phyloP scores from a whole-genome alignment of 2,113 vertebrate species.

The Leucoraja erinaceus region DNA sequence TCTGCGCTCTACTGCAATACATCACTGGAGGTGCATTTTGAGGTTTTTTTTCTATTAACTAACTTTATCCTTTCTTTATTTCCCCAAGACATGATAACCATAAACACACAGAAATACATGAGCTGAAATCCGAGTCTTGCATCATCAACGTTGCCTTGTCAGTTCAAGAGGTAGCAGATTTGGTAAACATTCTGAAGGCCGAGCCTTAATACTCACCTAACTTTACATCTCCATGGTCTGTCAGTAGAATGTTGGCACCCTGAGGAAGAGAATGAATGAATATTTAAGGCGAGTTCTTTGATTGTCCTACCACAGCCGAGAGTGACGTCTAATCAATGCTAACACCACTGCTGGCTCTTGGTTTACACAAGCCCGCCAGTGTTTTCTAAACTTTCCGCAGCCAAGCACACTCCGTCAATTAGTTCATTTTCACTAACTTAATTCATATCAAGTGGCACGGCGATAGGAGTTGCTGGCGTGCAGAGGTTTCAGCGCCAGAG shows the following conservation, averaged over 20 bases:
- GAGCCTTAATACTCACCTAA: conserved; percentile 65
- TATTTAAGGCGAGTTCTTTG: not conserved
- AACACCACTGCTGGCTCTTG: not conserved
- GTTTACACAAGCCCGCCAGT: not conserved
- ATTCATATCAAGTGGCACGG: too few relatives aligned
- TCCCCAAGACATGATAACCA: not conserved
- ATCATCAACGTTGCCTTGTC: not conserved
- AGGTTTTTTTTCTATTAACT: not conserved
- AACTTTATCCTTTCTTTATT: not conserved
- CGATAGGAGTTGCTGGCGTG: too few relatives aligned
- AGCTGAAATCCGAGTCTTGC: too few relatives aligned
- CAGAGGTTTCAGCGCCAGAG: too few relatives aligned
- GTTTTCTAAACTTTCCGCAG: not conserved
- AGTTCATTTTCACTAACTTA: not conserved
- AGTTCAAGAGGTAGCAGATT: not conserved
- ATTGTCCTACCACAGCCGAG: not conserved
- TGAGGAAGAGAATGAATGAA: conserved; percentile 46
- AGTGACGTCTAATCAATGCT: too few relatives aligned
- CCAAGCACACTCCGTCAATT: not conserved
- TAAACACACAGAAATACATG: not conserved
- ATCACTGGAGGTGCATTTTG: not conserved
- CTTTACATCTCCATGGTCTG: conserved; percentile 92
- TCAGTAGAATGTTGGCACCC: conserved; percentile 94
- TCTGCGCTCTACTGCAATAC: not conserved
- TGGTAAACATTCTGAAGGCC: not conserved